phyloP scores from a whole-genome alignment of 2,888 invertebrate species.

The Lithodes maja region DNA sequence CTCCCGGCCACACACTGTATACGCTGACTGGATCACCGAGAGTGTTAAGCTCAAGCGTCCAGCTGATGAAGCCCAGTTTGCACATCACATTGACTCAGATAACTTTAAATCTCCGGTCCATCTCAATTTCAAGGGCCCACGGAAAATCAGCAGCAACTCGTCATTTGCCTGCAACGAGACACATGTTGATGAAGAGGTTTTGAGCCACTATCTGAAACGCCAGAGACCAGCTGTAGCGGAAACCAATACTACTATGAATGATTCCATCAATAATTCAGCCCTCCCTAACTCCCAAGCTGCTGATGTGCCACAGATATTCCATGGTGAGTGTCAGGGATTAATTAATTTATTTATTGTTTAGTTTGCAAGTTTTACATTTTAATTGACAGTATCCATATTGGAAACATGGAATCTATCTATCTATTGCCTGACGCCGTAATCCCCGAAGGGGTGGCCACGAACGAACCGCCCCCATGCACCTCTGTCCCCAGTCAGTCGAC shows the following conservation, averaged over 20 bases:
- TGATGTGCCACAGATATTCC: constrained; percentile 33
- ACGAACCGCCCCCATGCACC: too few species aligned
- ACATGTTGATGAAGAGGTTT: constrained; percentile 54
- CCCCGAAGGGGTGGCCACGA: too few species aligned
- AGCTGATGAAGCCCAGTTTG: constrained; percentile 78
- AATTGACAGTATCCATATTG: too few species aligned
- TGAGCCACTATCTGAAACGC: constrained; percentile 51
- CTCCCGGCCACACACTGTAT: constrained; percentile 80
- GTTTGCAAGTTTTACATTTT: too few species aligned
- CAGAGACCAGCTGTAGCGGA: not conserved
- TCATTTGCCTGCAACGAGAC: constrained; percentile 28
- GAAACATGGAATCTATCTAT: too few species aligned
- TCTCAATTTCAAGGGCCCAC: not conserved
- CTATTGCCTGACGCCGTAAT: too few species aligned
- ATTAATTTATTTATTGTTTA: too few species aligned
- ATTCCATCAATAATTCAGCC: constrained; percentile 34
- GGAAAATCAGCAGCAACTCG: not conserved
- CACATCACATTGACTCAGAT: constrained; percentile 53
- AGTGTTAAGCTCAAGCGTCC: constrained; percentile 81
- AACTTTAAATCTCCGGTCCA: constrained; percentile 46
- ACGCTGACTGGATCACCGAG: constrained; percentile 84
- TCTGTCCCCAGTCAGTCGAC: too few species aligned
- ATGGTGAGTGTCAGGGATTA: constrained; percentile 31
- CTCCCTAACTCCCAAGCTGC: constrained; percentile 45
- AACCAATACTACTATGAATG: not conserved